phyloP scores from a whole-genome alignment of 2,797 vertebrate genomes.

The Coreius guichenoti region DNA sequence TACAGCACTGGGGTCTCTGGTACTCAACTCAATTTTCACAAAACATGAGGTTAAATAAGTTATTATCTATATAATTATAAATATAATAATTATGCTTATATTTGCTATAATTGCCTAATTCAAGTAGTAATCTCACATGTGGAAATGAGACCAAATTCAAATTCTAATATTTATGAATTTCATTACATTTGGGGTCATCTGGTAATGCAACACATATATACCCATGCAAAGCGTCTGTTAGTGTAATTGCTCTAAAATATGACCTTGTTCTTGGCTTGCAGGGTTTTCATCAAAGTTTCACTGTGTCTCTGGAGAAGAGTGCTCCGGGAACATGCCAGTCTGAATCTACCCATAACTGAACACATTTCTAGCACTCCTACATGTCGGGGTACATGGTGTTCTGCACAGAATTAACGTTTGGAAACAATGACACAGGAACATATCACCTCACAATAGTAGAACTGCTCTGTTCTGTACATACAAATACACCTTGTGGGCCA shows the following conservation, averaged over 20 bases:
- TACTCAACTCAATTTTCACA: not conserved
- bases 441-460: conserved; percentile 15
- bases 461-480: not conserved
- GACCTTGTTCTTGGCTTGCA: conserved; percentile 61
- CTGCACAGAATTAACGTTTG: conserved; percentile 42
- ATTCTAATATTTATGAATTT: conserved; percentile 56
- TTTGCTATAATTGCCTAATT: conserved; percentile 5
- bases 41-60: not conserved
- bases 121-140: conserved; percentile 24
- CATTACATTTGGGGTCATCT: conserved; percentile 58
- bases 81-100: not conserved
- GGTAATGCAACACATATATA: conserved; percentile 58
- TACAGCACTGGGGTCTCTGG: not conserved
- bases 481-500: conserved; percentile 41
- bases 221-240: conserved; percentile 57
- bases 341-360: conserved; percentile 33
- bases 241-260: conserved; percentile 57
- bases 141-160: conserved; percentile 28
- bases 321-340: conserved; percentile 51
- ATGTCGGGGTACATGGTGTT: not conserved
- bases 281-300: conserved; percentile 60
- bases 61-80: not conserved
- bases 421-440: conserved; percentile 30
- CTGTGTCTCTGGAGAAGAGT: conserved; percentile 56
- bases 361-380: conserved; percentile 5